phyloP scores from a whole-genome alignment of 2,113 vertebrate species.

The Peromyscus polionotus region DNA sequence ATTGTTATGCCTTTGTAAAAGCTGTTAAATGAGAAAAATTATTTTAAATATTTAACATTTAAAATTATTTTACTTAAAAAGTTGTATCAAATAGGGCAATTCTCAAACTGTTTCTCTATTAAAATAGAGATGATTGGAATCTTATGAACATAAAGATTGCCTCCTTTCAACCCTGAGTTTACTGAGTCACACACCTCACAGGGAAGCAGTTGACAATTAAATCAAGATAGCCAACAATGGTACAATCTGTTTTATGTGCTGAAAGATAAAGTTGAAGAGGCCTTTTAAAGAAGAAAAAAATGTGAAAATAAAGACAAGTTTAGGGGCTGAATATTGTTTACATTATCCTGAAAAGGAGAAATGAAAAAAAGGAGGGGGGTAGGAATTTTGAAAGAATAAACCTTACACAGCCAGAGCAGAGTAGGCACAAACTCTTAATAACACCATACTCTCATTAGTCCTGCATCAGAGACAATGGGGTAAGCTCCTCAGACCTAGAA shows the following conservation, averaged over 20 bases:
- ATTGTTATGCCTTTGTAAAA: slow-evolving; percentile 6
- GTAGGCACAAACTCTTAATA: not conserved
- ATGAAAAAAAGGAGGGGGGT: not conserved
- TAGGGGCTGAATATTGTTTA: not conserved
- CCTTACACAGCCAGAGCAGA: not conserved
- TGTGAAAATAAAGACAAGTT: not conserved
- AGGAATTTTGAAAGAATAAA: not conserved
- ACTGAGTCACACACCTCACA: not conserved
- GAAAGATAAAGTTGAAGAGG: not conserved
- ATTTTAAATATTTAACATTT: slow-evolving; percentile 44
- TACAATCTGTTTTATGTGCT: not conserved
- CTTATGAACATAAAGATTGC: not conserved
- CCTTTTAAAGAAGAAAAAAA: not conserved
- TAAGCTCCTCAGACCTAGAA: not conserved
- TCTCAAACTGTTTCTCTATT: not conserved
- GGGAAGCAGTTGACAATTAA: not conserved
- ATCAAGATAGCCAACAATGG: not conserved
- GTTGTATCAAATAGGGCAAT: not conserved
- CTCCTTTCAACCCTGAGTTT: slow-evolving; percentile 31
- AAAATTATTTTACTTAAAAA: slow-evolving; percentile 59
- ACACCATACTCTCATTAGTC: not conserved
- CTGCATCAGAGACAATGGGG: not conserved
- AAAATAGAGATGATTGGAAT: slow-evolving; percentile 29
- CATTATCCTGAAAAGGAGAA: not conserved
- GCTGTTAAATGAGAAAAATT: not conserved